phyloP scores from a whole-genome alignment of 2,113 vertebrate genomes.

The Cygnus buccinator region DNA sequence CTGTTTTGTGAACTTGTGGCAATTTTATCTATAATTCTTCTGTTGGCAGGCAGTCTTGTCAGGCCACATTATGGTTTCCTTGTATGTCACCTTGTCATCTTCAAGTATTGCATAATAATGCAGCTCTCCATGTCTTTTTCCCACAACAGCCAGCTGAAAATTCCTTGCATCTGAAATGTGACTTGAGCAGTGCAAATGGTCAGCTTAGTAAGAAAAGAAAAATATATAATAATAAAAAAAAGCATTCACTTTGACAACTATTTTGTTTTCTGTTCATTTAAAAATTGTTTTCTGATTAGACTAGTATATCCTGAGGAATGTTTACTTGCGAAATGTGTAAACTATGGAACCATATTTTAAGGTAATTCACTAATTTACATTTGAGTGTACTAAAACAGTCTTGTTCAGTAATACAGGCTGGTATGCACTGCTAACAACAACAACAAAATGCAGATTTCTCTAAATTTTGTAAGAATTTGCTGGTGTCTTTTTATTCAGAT shows the following conservation, averaged over 20 bases:
- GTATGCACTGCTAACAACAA: not conserved
- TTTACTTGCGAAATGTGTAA: not conserved
- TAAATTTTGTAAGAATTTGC: not conserved
- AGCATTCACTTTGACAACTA: rapidly evolving
- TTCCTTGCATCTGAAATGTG: not conserved
- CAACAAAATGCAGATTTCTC: not conserved
- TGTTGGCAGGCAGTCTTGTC: not conserved
- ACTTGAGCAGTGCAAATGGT: not conserved
- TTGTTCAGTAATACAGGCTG: not conserved
- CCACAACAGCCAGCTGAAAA: not conserved
- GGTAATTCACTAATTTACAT: not conserved
- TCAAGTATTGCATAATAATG: not conserved
- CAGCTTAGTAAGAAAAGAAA: not conserved
- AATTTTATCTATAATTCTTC: slow-evolving; percentile 6
- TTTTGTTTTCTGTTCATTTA: not conserved
- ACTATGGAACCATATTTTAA: not conserved
- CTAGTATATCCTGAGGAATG: not conserved
- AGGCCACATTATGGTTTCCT: not conserved
- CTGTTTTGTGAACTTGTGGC: not conserved
- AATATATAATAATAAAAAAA: too few species aligned
- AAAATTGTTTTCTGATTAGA: not conserved
- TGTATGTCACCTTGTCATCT: slow-evolving; percentile 15
- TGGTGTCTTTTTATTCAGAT: not conserved
- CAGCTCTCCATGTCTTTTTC: not conserved
- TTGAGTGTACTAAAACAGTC: not conserved